phyloP scores from a whole-genome alignment of 2,888 invertebrate genomes.

The Ptilodon capucinus region DNA sequence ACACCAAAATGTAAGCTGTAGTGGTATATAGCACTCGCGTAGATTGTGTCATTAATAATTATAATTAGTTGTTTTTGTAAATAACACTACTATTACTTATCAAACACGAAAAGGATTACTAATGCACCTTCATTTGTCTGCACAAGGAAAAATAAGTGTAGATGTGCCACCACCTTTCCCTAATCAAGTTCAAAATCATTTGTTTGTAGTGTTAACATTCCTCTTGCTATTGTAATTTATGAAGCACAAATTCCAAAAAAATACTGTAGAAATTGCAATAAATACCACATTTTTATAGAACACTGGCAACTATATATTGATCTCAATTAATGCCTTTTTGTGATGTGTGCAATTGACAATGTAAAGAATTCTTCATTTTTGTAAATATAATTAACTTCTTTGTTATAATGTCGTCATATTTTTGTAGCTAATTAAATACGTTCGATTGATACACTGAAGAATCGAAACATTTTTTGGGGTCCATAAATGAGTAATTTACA shows the following conservation, averaged over 20 bases:
- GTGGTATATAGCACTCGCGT: too few species aligned
- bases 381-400: constrained; percentile 40
- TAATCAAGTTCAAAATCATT: constrained; percentile 3
- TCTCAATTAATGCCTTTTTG: constrained; percentile 47
- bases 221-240: constrained; percentile 17
- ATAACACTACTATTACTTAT: neutral
- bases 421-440: neutral
- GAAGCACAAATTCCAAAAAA: constrained; percentile 35
- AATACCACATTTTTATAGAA: constrained; percentile 20
- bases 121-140: neutral
- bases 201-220: constrained; percentile 28
- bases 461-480: constrained; percentile 13
- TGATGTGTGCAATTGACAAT: constrained; percentile 28
- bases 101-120: neutral
- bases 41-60: neutral
- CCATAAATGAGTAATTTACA: constrained; percentile 2
- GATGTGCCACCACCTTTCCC: constrained; percentile 5
- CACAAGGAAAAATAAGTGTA: constrained; percentile 5
- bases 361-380: constrained; percentile 21
- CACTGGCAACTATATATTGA: constrained; percentile 43
- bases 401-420: constrained; percentile 18
- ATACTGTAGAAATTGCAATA: constrained; percentile 14
- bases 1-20: neutral
- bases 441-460: constrained; percentile 15
- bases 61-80: neutral